These are phyloP conservation scores for Pedicia rivosa DNA, from an alignment of 2,888 invertebrate genomes.

Conservation along the genomic window DNA sequence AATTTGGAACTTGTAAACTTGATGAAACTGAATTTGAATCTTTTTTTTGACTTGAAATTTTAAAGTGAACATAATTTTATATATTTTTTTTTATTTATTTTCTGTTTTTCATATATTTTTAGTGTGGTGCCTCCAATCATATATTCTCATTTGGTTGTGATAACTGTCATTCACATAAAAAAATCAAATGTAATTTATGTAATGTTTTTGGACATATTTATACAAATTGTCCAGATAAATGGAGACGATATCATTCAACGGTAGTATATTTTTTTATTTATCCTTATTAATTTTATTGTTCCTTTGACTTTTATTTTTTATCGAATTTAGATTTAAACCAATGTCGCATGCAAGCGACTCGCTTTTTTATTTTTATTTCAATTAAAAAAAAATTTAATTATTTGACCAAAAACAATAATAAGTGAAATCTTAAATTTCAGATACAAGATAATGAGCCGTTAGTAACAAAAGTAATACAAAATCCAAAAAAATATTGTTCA, in stretches of 20 bases:
- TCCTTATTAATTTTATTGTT: constrained; percentile 3
- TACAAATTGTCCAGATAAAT: constrained; percentile 50
- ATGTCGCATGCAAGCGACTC: too few species aligned
- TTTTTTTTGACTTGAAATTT: constrained; percentile 8
- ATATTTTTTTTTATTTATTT: neutral
- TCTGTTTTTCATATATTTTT: constrained; percentile 17
- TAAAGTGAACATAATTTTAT: neutral
- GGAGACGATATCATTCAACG: constrained; percentile 60
- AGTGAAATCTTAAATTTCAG: constrained; percentile 27
- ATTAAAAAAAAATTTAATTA: too few species aligned
- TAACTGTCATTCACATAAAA: constrained; percentile 35
- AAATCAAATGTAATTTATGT: constrained; percentile 40
- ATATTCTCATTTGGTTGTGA: constrained; percentile 42
- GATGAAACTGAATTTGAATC: too few species aligned
- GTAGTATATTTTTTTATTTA: constrained; percentile 28
- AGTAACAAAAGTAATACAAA: constrained; percentile 18
- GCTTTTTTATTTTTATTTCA: too few species aligned
- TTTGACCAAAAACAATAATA: too few species aligned
- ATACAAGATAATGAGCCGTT: constrained; percentile 30
- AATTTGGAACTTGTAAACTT: too few species aligned
- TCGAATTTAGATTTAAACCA: too few species aligned
- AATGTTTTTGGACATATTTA: constrained; percentile 43
- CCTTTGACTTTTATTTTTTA: too few species aligned
- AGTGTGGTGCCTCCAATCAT: constrained; percentile 50
- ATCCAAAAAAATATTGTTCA: constrained; percentile 34